Conservation (phyloP, 2,888 invertebrate species). For the Pterobdella sp. region DNA sequence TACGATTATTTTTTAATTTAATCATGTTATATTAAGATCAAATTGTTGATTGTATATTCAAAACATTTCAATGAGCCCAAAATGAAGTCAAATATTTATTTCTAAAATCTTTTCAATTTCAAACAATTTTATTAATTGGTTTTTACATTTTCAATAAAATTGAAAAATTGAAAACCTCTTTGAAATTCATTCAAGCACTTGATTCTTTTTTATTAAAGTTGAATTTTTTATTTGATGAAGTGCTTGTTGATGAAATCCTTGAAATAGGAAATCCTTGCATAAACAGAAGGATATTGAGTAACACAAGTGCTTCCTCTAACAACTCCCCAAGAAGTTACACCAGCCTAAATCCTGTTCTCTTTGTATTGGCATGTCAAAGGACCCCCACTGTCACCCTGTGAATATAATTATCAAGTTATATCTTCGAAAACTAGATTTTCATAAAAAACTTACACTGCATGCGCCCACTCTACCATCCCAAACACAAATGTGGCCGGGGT, state of each 20-base stretch:
- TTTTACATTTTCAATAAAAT: too few relatives aligned
- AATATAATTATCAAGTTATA: not conserved
- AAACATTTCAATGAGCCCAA: too few relatives aligned
- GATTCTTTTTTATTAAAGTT: too few relatives aligned
- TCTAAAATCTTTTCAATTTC: too few relatives aligned
- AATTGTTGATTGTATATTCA: too few relatives aligned
- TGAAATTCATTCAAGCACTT: too few relatives aligned
- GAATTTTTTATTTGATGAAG: not conserved
- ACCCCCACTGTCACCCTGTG: not conserved
- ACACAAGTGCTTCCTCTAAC: not conserved
- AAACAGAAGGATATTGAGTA: not conserved
- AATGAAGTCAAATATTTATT: too few relatives aligned
- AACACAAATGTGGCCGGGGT: constrained; percentile 8
- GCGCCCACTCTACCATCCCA: not conserved
- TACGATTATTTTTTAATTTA: too few relatives aligned
- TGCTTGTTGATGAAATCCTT: not conserved
- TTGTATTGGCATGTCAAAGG: not conserved
- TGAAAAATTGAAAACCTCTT: too few relatives aligned
- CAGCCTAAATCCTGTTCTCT: not conserved
- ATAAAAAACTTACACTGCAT: constrained; percentile 4
- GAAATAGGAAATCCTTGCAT: not conserved
- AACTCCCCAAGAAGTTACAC: not conserved
- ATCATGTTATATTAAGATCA: too few relatives aligned
- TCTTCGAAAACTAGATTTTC: not conserved
- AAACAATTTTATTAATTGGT: too few relatives aligned